Evolutionary conservation across 2,113 vertebrate genomes (phyloP).

Genomic region (Saguinus midas): DNA sequence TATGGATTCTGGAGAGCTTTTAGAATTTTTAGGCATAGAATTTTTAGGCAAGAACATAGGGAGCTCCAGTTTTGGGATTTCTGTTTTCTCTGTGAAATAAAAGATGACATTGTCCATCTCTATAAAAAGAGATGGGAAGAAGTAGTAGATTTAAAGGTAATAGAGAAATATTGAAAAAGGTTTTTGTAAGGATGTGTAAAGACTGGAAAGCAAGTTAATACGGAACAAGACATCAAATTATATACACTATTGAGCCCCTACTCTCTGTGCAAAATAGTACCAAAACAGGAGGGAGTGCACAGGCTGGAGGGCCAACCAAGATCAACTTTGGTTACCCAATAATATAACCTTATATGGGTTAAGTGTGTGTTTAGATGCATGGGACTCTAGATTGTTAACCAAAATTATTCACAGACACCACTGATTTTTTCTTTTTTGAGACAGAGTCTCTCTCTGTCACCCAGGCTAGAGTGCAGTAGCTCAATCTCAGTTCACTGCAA

Average conservation of each 20-base stretch:
- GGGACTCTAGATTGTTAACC: neutral
- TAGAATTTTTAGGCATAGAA: no score
- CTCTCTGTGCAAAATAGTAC: neutral
- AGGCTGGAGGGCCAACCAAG: neutral
- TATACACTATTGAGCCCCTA: neutral
- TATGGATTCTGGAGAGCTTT: no score
- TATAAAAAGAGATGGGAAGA: neutral
- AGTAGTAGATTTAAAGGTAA: neutral
- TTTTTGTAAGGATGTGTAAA: neutral
- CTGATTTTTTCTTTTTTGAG: neutral
- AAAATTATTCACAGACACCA: neutral
- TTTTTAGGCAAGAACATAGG: no score
- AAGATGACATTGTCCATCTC: no score
- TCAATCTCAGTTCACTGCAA: no score
- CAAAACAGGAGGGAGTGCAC: rapidly evolving
- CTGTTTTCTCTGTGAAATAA: no score
- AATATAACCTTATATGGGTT: neutral
- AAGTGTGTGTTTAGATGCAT: neutral
- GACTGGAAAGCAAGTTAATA: neutral
- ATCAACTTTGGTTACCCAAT: neutral
- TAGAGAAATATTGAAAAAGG: neutral
- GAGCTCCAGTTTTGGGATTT: no score
- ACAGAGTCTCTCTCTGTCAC: no score
- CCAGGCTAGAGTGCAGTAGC: no score
- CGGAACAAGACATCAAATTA: neutral